Conservation (phyloP, 2,113 vertebrate species). For the Burhinus oedicnemus region DNA sequence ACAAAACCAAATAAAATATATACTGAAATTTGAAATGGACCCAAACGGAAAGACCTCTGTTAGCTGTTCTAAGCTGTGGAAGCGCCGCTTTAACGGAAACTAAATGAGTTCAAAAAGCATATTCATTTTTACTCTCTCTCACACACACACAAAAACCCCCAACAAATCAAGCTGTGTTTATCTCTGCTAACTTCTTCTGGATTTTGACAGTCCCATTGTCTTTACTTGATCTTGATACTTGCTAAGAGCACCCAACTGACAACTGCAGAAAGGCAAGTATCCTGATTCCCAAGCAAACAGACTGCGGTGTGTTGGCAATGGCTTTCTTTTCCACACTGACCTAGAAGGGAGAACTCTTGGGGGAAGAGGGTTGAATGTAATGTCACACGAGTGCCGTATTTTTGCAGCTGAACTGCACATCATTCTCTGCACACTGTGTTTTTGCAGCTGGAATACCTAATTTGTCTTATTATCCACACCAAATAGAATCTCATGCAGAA, state of each 20-base stretch:
- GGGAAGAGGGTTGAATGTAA: background rate
- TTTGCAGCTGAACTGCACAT: constrained; percentile 51
- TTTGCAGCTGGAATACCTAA: constrained; percentile 53
- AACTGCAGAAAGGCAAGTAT: background rate
- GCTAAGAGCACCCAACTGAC: background rate
- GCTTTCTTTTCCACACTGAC: background rate
- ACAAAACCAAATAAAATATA: background rate
- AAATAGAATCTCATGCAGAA: background rate
- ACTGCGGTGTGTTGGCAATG: accelerated
- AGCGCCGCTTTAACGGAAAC: background rate
- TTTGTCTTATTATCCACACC: constrained; percentile 14
- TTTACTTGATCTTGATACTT: background rate
- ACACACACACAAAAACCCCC: background rate
- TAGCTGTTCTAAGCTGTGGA: background rate
- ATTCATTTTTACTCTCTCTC: background rate
- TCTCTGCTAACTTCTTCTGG: background rate
- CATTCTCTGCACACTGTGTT: constrained; percentile 8
- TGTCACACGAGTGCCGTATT: constrained; percentile 8
- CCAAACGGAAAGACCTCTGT: background rate
- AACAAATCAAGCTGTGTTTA: background rate
- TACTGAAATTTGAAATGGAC: background rate
- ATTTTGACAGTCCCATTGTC: background rate
- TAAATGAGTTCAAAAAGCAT: background rate
- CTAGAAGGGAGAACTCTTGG: background rate
- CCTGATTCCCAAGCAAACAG: background rate